phyloP scores from a whole-genome alignment of 2,797 vertebrate species.

The Lateolabrax maculatus region DNA sequence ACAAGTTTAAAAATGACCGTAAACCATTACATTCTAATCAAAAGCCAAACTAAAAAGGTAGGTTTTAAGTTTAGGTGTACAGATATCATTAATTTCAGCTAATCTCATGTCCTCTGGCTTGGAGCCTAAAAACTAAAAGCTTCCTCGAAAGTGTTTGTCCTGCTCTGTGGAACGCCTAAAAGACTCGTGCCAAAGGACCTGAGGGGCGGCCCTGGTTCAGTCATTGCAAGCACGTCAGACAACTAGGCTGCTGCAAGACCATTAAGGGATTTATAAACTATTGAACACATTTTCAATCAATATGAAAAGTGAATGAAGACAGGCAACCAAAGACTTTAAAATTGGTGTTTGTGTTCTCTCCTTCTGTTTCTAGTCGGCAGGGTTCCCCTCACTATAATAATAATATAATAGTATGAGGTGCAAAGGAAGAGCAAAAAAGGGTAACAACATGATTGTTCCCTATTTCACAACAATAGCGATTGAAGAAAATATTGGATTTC shows the following conservation, averaged over 20 bases:
- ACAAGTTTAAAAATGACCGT: neutral
- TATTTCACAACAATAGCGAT: neutral
- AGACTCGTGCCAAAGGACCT: neutral
- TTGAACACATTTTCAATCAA: neutral
- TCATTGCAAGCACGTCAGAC: neutral
- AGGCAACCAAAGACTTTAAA: neutral
- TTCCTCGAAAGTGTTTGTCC: slow-evolving; percentile 7
- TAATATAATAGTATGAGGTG: neutral
- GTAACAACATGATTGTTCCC: neutral
- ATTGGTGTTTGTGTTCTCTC: neutral
- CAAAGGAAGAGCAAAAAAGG: neutral
- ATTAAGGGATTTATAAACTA: neutral
- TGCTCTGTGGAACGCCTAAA: neutral
- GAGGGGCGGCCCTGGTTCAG: neutral
- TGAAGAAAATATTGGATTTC: neutral
- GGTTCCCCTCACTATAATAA: too few species aligned
- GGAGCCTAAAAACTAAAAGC: neutral
- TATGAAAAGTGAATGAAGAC: neutral
- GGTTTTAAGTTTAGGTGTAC: neutral
- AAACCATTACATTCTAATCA: neutral
- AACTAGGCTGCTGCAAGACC: neutral
- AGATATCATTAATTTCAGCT: neutral
- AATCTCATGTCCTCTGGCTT: neutral
- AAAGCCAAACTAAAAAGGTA: neutral
- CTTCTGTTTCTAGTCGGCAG: neutral